Conservation (phyloP, 1,140 invertebrate species). For the Ericerus pela region DNA sequence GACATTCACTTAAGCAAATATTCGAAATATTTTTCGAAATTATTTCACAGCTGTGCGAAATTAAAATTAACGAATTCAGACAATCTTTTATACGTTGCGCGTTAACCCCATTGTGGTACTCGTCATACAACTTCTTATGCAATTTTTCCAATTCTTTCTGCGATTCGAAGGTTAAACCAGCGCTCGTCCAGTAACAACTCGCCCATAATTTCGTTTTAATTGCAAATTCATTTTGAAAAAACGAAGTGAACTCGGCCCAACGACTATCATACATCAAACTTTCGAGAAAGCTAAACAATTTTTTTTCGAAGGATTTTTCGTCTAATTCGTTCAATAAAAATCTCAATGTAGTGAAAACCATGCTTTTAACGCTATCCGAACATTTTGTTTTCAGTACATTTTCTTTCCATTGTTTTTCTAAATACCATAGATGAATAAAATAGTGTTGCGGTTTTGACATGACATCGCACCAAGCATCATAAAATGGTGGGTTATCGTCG, state of each 20-base stretch:
- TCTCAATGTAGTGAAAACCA: not conserved
- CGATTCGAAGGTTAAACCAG: conserved; percentile 1
- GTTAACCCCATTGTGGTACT: not conserved
- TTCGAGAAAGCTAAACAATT: not conserved
- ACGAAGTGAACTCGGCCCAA: not conserved
- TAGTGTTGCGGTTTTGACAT: not conserved
- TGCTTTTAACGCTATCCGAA: not conserved
- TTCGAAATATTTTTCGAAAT: not conserved
- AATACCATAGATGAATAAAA: not conserved
- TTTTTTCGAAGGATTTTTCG: conserved; percentile 4
- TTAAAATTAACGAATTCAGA: not conserved
- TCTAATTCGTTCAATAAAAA: not conserved
- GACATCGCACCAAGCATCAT: not conserved
- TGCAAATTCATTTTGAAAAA: not conserved
- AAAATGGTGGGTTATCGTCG: not conserved
- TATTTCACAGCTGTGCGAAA: not conserved
- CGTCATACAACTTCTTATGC: not conserved
- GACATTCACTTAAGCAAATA: not conserved
- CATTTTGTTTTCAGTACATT: conserved; percentile 1
- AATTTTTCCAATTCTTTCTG: not conserved
- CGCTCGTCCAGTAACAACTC: not conserved
- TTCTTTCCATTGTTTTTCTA: not conserved
- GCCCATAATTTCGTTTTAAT: not conserved
- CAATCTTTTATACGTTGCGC: not conserved
- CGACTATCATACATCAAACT: not conserved